Conservation (phyloP, 2,888 invertebrate genomes). For the Pterobdella sp. region DNA sequence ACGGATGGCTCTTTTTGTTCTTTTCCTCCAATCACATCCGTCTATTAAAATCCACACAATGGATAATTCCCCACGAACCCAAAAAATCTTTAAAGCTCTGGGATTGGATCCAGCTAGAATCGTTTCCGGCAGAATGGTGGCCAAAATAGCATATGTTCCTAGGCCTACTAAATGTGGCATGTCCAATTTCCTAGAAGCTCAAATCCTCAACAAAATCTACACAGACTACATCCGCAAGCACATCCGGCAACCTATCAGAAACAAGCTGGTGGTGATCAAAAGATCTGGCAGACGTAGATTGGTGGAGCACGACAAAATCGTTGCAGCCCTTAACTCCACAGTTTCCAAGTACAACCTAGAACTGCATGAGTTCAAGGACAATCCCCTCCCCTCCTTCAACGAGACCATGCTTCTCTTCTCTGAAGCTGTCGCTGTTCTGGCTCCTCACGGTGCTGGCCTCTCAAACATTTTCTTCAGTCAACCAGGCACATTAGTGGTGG, state of each 20-base stretch:
- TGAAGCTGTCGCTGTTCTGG: too few species aligned
- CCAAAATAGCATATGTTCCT: not conserved
- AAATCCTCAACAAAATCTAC: not conserved
- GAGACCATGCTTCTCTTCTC: not conserved
- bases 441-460: constrained; percentile 38
- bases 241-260: not conserved
- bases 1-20: not conserved
- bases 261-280: not conserved
- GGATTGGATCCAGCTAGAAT: not conserved
- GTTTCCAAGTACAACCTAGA: not conserved
- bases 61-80: not conserved
- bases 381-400: not conserved
- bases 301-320: not conserved
- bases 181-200: not conserved
- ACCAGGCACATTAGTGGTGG: constrained; percentile 35
- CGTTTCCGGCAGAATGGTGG: not conserved
- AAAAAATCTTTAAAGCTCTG: not conserved
- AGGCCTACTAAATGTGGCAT: not conserved
- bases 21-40: not conserved
- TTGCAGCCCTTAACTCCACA: not conserved
- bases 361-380: not conserved
- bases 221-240: not conserved
- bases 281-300: not conserved
- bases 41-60: not conserved
- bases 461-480: constrained; percentile 35